These are phyloP conservation scores for Enchytraeus crypticus DNA, from an alignment of 2,888 invertebrate genomes.

Conservation along the genomic window DNA sequence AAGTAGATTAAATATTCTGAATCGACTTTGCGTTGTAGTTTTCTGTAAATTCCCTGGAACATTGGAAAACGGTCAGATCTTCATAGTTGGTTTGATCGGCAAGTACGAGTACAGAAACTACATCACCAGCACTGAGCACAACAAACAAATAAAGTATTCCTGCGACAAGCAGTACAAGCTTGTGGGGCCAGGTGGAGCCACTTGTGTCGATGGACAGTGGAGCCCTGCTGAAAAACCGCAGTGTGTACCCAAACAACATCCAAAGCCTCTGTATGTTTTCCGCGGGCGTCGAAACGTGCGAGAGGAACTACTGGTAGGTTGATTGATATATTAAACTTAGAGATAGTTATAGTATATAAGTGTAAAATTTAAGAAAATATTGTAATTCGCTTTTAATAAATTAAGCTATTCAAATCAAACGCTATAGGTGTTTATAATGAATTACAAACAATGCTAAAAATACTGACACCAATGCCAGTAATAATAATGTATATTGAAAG, in stretches of 20 bases:
- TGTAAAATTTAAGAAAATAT: too few species aligned
- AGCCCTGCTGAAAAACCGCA: constrained; percentile 62
- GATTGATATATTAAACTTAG: too few species aligned
- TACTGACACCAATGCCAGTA: too few species aligned
- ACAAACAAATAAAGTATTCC: constrained; percentile 38
- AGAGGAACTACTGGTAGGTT: too few species aligned
- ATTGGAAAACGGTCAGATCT: constrained; percentile 76
- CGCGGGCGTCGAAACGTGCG: constrained; percentile 19
- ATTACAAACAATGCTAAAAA: too few species aligned
- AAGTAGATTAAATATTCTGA: neutral
- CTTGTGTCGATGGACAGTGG: constrained; percentile 89
- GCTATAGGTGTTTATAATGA: too few species aligned
- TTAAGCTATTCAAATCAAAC: too few species aligned
- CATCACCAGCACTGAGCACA: constrained; percentile 53
- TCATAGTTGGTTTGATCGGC: constrained; percentile 89
- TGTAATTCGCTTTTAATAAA: too few species aligned
- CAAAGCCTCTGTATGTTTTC: constrained; percentile 21
- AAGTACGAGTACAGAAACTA: constrained; percentile 89
- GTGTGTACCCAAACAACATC: constrained; percentile 25
- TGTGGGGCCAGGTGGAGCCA: constrained; percentile 58
- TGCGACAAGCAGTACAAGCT: constrained; percentile 43
- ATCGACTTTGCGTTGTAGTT: too few species aligned
- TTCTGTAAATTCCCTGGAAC: constrained; percentile 66
- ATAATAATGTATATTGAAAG: too few species aligned
- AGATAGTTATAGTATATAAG: too few species aligned